Evolutionary conservation across 2,797 vertebrate genomes (phyloP), one percentile per base, ranked within the genome.

Genomic region (Sebastolobus altivelis): DNA sequence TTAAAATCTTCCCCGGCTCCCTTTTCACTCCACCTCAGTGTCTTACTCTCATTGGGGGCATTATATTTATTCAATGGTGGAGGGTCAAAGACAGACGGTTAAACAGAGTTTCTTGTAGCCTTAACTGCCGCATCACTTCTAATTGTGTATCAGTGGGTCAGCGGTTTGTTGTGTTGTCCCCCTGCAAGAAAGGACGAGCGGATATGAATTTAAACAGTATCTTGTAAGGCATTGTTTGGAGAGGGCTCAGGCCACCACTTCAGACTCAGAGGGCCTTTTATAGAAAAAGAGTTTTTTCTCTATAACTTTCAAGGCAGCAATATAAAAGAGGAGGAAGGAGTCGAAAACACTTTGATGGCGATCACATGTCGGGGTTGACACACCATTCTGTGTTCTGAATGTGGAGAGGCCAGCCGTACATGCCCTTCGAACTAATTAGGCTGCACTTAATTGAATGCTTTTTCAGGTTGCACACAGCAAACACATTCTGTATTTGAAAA

Each of bases 161-260:
- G 94, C 77, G 93, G 94, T 95, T 94, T 95, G 95, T 95, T 92
- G 93, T 95, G 94, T 94, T 95, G 95, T 96, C 93, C 88, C 87
- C 82, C 83, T 2, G 88, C 80, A 93, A 95, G 92, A 93, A 95
- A 95, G 86, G 95, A 94, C 74, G 88, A 94, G 92, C 90, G 95
- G 94, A 96, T 95, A 95, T 95, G 95, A 96, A 96, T 96, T 96
- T 95, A 96, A 96, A 96, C 94, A 96, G 95, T 96, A 94, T 96
- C 95, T 96, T 95, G 95, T 95, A 93, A 87, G 90, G 86, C 76
- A 95, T 95, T 96, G 95, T 96, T 92, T 94, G 94, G 81, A 87
- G 93, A 89, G 91, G 93, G 91, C 93, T 94, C 94, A 93, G 93
- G 87, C 90, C 90, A 87, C 91, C 95, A 95, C 95, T 96, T 95